A percentile compares a stretch with the other conserved stretches of the same genome.
Conservation (phyloP, 2,113 vertebrate species). For the Carassius auratus region DNA sequence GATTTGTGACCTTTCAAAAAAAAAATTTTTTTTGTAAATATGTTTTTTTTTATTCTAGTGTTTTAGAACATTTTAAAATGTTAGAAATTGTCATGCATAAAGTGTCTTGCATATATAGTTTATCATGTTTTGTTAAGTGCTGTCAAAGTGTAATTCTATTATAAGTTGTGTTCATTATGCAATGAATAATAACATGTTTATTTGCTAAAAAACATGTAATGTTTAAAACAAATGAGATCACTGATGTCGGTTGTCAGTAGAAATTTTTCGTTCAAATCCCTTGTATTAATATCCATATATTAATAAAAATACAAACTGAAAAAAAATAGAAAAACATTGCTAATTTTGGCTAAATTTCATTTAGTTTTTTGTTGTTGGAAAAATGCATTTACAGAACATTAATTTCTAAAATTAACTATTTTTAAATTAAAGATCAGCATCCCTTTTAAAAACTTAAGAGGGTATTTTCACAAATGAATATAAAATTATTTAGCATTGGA, state of each 20-base stretch:
- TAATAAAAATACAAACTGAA: background rate
- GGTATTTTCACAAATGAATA: no score
- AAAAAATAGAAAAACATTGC: background rate
- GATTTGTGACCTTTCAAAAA: background rate
- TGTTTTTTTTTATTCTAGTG: constrained; percentile 48
- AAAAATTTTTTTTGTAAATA: constrained; percentile 68
- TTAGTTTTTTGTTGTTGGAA: no score
- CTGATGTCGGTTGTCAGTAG: no score
- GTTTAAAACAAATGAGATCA: background rate
- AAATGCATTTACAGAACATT: background rate
- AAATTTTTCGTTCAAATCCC: background rate
- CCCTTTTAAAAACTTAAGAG: no score
- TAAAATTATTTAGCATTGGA: background rate
- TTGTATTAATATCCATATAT: background rate
- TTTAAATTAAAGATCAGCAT: no score
- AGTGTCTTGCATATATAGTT: constrained; percentile 10
- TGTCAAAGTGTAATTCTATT: background rate
- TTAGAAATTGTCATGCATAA: background rate
- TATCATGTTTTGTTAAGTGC: constrained; percentile 37
- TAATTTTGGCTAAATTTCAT: background rate
- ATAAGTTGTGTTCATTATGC: constrained; percentile 15
- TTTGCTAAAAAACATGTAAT: background rate
- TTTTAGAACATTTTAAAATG: constrained; percentile 50
- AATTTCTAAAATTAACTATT: background rate
- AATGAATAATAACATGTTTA: constrained; percentile 3